Percentiles rank a stretch among this genome's conserved stretches.
These are phyloP conservation scores for Xerus rutilus DNA, from an alignment of 2,797 vertebrate species.

Conservation along the genomic window DNA sequence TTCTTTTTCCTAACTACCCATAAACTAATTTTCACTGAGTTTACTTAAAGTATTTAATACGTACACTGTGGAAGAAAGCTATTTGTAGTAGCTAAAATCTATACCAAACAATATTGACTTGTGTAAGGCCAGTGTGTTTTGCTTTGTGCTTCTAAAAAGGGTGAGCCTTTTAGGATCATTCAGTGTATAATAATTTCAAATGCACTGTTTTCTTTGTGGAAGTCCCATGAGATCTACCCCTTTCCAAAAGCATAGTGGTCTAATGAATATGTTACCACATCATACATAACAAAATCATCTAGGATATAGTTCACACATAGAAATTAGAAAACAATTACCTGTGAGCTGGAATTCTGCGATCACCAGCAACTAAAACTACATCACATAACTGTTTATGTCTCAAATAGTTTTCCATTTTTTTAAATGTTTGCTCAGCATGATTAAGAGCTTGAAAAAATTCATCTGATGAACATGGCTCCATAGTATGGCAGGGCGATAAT, in stretches of 20 bases:
- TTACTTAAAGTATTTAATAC: slow-evolving; percentile 54
- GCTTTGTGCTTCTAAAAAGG: background rate
- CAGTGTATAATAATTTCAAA: background rate
- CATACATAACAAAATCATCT: background rate
- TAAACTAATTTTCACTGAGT: background rate
- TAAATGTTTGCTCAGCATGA: slow-evolving; percentile 97
- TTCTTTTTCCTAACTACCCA: slow-evolving; percentile 47
- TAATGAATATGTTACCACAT: background rate
- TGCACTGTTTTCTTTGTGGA: background rate
- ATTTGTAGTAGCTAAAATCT: slow-evolving; percentile 21
- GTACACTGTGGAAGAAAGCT: slow-evolving; percentile 12
- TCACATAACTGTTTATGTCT: slow-evolving; percentile 96
- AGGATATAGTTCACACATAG: slow-evolving; percentile 18
- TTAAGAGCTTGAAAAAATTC: slow-evolving; percentile 97
- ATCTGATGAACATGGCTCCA: slow-evolving; percentile 97
- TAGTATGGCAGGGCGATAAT: slow-evolving; percentile 93
- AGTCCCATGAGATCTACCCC: background rate
- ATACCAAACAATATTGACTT: background rate
- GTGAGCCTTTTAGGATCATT: background rate
- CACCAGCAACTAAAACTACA: slow-evolving; percentile 96
- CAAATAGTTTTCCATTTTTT: slow-evolving; percentile 98
- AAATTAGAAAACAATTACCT: slow-evolving; percentile 88
- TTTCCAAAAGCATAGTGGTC: background rate
- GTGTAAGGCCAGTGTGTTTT: background rate
- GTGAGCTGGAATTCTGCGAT: slow-evolving; percentile 97